Evolutionary conservation across 2,888 invertebrate species (phyloP).

Genomic region (Lasioglossum malachurum): DNA sequence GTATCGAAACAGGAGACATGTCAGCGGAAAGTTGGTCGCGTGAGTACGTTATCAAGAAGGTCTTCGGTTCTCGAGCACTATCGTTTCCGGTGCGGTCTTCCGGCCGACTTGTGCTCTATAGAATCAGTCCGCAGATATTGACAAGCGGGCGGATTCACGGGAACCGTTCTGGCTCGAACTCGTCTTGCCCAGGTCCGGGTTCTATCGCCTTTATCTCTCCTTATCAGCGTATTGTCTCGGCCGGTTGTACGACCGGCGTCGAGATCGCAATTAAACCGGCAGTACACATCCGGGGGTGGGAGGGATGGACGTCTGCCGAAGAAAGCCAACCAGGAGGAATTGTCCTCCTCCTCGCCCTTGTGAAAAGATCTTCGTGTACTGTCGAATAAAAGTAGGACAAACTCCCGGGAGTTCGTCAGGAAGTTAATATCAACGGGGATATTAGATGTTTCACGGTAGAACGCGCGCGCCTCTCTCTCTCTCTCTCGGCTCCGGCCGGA

Average conservation of each 20-base stretch:
- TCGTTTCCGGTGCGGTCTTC: slow-evolving; percentile 20
- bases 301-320: slow-evolving; percentile 43
- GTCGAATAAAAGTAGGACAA: slow-evolving; percentile 33
- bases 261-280: slow-evolving; percentile 49
- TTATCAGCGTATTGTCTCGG: slow-evolving; percentile 57
- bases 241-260: slow-evolving; percentile 12
- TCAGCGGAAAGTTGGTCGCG: slow-evolving; percentile 6
- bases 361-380: slow-evolving; percentile 26
- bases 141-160: slow-evolving; percentile 4
- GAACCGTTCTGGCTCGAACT: neutral
- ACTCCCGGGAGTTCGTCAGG: slow-evolving; percentile 27
- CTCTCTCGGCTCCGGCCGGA: neutral
- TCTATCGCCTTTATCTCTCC: slow-evolving; percentile 33
- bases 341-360: slow-evolving; percentile 44
- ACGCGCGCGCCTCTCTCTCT: neutral
- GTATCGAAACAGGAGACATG: slow-evolving; percentile 32
- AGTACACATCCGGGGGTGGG: slow-evolving; percentile 42
- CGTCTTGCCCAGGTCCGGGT: slow-evolving; percentile 7
- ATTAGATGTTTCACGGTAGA: slow-evolving; percentile 23
- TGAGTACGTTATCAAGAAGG: slow-evolving; percentile 50
- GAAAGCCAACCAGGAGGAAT: slow-evolving; percentile 48
- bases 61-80: neutral
- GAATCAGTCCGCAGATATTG: slow-evolving; percentile 17
- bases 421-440: slow-evolving; percentile 42
- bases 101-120: slow-evolving; percentile 15